Percentiles rank a stretch among this genome's conserved stretches.
Evolutionary conservation across 1,140 invertebrate genomes (phyloP).

Genomic region (Scylla paramamosain): DNA sequence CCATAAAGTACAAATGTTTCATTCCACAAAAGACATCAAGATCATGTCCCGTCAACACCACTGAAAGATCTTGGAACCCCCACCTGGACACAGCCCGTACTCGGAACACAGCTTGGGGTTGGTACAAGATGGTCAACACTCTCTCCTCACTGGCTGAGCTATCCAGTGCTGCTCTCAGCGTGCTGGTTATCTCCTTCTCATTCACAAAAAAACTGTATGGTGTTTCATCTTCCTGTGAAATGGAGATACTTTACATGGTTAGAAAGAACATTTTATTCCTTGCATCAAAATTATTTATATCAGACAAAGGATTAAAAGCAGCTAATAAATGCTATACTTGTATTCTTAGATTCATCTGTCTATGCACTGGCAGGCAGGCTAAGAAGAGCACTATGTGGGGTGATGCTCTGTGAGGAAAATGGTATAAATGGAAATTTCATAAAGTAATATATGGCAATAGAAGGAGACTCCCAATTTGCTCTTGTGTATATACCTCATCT

Average conservation of each 20-base stretch:
- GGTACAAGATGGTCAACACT: conserved; percentile 75
- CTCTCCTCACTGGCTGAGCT: conserved; percentile 72
- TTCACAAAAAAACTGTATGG: conserved; percentile 77
- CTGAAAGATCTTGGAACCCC: not conserved
- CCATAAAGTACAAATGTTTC: conserved; percentile 49
- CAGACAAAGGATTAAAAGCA: not conserved
- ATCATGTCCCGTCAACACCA: not conserved
- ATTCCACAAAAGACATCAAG: not conserved
- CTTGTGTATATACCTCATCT: no score
- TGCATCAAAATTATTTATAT: not conserved
- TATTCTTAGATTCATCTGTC: no score
- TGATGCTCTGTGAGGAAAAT: no score
- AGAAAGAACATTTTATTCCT: not conserved
- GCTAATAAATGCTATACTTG: no score
- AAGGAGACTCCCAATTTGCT: no score
- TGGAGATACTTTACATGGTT: not conserved
- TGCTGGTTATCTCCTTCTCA: conserved; percentile 74
- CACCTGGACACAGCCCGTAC: conserved; percentile 75
- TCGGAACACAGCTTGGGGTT: conserved; percentile 76
- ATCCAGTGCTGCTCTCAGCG: conserved; percentile 58
- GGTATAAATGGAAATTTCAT: no score
- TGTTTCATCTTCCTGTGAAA: conserved; percentile 67
- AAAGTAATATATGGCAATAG: no score
- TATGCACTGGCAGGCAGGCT: no score
- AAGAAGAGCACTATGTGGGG: no score